A percentile compares a stretch with the other conserved stretches of the same genome.
Evolutionary conservation across 2,888 invertebrate species (phyloP).

Genomic region (Fragum sueziense): DNA sequence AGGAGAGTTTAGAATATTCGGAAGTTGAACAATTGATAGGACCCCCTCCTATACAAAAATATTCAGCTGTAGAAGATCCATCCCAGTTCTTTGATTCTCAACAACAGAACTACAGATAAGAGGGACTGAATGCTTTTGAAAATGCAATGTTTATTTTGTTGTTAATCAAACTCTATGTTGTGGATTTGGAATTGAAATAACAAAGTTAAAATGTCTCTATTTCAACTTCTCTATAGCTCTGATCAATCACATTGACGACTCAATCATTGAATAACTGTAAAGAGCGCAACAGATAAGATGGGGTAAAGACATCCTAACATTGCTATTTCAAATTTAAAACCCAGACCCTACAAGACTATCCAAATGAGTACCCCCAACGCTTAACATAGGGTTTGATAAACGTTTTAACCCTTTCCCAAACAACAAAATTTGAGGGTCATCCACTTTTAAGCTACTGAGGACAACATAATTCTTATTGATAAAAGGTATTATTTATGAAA

Average conservation of each 20-base stretch:
- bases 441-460: no score
- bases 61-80: constrained; percentile 72
- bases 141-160: background rate
- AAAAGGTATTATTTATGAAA: no score
- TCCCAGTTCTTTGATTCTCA: constrained; percentile 2
- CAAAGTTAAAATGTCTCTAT: background rate
- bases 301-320: background rate
- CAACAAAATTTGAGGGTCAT: no score
- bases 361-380: no score
- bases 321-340: no score
- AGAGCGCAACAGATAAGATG: background rate
- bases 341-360: no score
- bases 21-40: constrained; percentile 95
- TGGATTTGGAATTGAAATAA: no score
- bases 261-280: background rate
- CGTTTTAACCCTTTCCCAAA: no score
- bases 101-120: no score
- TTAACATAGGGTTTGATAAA: no score
- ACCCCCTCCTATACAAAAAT: constrained; percentile 89
- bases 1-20: constrained; percentile 83
- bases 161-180: no score
- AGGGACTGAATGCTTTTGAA: background rate
- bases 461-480: background rate
- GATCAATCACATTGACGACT: background rate
- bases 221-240: background rate